Evolutionary conservation across 2,888 invertebrate genomes (phyloP), one percentile per base, ranked within the genome.

Genomic region (Diaperis boleti): DNA sequence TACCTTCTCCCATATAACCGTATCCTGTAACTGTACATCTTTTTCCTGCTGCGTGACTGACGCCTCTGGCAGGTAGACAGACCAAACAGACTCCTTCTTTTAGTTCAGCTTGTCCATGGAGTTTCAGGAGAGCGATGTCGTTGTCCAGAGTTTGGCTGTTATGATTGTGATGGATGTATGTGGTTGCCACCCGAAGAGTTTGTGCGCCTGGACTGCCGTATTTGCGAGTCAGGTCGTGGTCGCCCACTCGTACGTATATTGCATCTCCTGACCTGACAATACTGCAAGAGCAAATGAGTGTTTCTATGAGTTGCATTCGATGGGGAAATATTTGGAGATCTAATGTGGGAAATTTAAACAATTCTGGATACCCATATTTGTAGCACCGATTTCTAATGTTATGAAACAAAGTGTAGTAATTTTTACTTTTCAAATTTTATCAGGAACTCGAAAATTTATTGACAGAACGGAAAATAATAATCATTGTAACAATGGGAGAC

Each of bases 161-260:
- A 84, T 96, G 96, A 83, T 96, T 96, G 81, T 96, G 96, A 77
- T 96, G 96, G 65, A 96, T 96, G 80, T 96, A 96, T 0, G 95
- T 95, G 52, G 96, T 96, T 54, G 94, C 94, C 1, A 96, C 95
- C 10, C 94, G 85, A 13, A 95, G 83, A 0, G 95, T 95, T 82
- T 95, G 95, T 0, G 95, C 95, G 6, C 94, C 95, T 0, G 94
- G 94, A 70, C 94, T 95, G 20, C 95, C 95, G 78, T 93, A 94
- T 80, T 95, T 94, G 61, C 93, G 85, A 0, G 95, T 96, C 68
- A 96, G 83, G 82, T 96, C 95, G 78, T 95, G 94, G 81, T 96
- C 96, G 0, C 96, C 96, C 0, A 95, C 95, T 35, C 95, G 87
- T 7, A 96, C 95, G 81, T 95, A 96, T 72, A 96, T 95, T 2